Conservation (phyloP, 2,113 vertebrate genomes). For the Lota lota region DNA sequence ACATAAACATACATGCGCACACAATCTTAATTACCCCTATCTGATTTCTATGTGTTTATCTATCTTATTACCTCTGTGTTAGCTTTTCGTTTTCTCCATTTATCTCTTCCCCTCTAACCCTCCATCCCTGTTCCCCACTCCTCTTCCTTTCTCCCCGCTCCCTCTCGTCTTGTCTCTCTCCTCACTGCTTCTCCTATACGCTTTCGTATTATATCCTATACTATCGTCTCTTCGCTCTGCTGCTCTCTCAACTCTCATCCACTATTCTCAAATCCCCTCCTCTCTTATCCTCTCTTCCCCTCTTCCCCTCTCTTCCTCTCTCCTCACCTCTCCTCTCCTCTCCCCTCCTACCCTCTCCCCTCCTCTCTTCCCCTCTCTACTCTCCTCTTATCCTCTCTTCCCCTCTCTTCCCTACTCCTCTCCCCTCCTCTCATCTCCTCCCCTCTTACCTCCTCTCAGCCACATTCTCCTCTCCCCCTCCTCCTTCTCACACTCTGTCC, state of each 20-base stretch:
- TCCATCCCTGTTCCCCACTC: not conserved
- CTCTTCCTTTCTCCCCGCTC: not conserved
- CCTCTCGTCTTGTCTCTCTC: not conserved
- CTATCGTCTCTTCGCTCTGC: slow-evolving; percentile 18
- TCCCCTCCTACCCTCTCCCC: slow-evolving; percentile 17
- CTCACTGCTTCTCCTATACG: slow-evolving; percentile 4
- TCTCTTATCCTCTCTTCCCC: not conserved
- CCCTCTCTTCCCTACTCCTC: slow-evolving; percentile 1
- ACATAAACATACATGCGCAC: too few relatives aligned
- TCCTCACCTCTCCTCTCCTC: not conserved
- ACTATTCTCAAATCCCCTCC: not conserved
- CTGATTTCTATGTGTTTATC: too few relatives aligned
- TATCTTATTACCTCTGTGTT: too few relatives aligned
- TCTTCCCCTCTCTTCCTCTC: not conserved
- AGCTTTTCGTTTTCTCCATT: too few relatives aligned
- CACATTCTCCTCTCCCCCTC: not conserved
- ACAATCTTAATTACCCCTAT: too few relatives aligned
- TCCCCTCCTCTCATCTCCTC: not conserved
- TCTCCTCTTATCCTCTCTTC: not conserved
- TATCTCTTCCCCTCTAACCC: not conserved
- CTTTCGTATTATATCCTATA: slow-evolving; percentile 9
- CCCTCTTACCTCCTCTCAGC: not conserved
- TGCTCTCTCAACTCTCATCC: not conserved
- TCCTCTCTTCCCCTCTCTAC: slow-evolving; percentile 21
- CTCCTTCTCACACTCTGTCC: not conserved